Evolutionary conservation across 2,113 vertebrate species (phyloP).

Genomic region (Bubo scandiacus): DNA sequence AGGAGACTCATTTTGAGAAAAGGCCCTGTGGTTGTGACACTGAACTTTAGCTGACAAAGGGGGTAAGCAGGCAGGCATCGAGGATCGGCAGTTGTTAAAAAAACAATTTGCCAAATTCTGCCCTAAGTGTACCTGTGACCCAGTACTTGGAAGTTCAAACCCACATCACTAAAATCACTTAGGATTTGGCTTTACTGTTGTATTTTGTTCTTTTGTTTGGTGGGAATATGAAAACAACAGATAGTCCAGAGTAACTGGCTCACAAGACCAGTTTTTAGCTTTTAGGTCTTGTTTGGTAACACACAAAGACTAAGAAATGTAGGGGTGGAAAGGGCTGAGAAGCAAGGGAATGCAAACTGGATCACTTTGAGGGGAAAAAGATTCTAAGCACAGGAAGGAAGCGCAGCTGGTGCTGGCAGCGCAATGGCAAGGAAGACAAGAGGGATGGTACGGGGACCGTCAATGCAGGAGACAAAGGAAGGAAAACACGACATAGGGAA

Average conservation of each 20-base stretch:
- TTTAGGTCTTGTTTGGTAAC: not conserved
- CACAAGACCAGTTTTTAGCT: not conserved
- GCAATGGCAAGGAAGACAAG: rapidly evolving
- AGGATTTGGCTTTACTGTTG: not conserved
- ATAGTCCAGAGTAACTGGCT: not conserved
- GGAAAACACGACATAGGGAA: not conserved
- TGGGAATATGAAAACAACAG: not conserved
- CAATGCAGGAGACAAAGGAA: not conserved
- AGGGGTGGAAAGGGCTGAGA: not conserved
- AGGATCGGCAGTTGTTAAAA: not conserved
- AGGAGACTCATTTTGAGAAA: not conserved
- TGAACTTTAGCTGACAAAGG: not conserved
- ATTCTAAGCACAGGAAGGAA: not conserved
- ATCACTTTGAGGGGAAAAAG: not conserved
- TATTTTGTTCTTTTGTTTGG: not conserved
- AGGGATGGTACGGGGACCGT: rapidly evolving
- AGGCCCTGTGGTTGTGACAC: not conserved
- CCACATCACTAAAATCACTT: not conserved
- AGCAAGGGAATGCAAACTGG: not conserved
- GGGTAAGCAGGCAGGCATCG: not conserved
- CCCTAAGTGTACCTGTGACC: not conserved
- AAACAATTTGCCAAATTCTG: not conserved
- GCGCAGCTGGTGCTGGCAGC: rapidly evolving
- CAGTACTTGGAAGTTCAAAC: not conserved
- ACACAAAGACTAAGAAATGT: not conserved